Base-by-base conservation (phyloP, 2,888 invertebrate species). In the Branchinecta sandiegonensis region DNA sequence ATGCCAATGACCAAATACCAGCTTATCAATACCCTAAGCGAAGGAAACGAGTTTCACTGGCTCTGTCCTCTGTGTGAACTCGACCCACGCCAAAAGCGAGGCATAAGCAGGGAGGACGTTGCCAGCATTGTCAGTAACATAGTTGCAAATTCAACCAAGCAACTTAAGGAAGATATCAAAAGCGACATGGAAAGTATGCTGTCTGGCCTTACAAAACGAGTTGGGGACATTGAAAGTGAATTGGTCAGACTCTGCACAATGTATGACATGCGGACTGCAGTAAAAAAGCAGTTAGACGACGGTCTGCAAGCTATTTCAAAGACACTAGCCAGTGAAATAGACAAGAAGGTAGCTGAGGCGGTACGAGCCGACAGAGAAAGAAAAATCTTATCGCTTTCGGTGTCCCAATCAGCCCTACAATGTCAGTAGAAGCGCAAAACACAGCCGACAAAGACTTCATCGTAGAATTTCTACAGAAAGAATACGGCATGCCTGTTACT, bases 171-270 rank as follows among this genome's bases (percentile, higher is more conserved):
- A 56, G 56, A 17, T 56, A 56, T 13, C 5, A 56, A 56, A 17
- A 56, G 56, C 13, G 56, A 17, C 6, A 56, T 56, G 23, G 2
- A 23, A 23, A 3, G 3, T 23, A 23, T 23, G 23, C 23, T 23
- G 14, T n/a, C 13, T 17, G 14, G 56, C 17, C 56, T 56, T 13
- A 56, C 56, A 56, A 56, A 56, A 56, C 56, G 56, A 17, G 56
- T 56, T 56, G 56, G 56, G 56, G 56, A 56, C 56, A 56, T 56
- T 56, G 56, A 56, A 56, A 17, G 56, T 56, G 56, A 56, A 56
- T 56, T 56, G 56, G 56, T 56, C 7, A 56, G 5, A 7, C 4
- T 50, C 50, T 50, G 50, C 50, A 50, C 56, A 56, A 56, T 56
- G 14, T 2, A 56, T 56, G 56, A 56, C 56, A 56, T 56, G 56